These are phyloP conservation scores for Turritopsis dohrnii DNA, from an alignment of 30 jellyfish, hydroid and myxozoan genomes.

Conservation along the genomic window DNA sequence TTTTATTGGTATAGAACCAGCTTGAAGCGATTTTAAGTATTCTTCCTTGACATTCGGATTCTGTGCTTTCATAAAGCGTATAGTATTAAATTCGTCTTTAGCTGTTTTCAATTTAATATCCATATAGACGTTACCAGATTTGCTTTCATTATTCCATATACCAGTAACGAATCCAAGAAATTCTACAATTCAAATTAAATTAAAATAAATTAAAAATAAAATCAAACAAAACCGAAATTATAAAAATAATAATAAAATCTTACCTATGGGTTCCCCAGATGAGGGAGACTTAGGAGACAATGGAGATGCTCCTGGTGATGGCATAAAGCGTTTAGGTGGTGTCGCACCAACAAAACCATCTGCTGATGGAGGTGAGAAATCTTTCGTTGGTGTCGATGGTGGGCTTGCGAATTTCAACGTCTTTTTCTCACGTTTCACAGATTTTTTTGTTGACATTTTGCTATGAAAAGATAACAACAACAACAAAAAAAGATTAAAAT, in stretches of 20 bases:
- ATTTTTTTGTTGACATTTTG: not conserved
- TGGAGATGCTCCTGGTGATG: not conserved
- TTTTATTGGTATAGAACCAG: constrained; percentile 14
- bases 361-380: not conserved
- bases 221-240: not conserved
- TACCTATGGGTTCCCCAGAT: constrained; percentile 1
- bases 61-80: constrained; percentile 22
- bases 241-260: not conserved
- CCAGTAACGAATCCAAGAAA: constrained; percentile 26
- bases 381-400: not conserved
- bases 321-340: constrained; percentile 1
- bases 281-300: constrained; percentile 1
- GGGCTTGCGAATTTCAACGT: not conserved
- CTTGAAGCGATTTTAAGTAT: not conserved
- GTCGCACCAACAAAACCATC: not conserved
- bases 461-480: not conserved
- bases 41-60: constrained; percentile 28
- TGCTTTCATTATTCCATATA: constrained; percentile 18
- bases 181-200: constrained; percentile 13
- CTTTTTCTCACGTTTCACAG: not conserved
- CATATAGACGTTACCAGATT: constrained; percentile 28
- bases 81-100: not conserved
- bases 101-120: constrained; percentile 10
- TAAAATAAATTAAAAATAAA: not conserved
- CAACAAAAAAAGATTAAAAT: no score